Base-by-base conservation (phyloP, 1,140 invertebrate species). In the Carposina sasakii region DNA sequence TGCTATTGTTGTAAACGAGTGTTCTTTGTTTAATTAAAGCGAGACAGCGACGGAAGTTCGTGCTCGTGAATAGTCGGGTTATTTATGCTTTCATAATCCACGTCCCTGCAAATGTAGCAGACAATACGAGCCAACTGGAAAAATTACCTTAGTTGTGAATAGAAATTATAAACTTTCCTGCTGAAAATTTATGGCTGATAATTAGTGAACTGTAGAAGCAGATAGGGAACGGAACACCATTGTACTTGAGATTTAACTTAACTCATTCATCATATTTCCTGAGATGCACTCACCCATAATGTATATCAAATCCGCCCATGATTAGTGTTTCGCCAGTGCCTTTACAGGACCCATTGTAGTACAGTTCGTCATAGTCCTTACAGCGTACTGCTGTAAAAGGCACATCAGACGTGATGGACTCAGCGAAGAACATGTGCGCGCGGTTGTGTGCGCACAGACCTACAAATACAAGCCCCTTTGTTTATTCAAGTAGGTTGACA, bases 361-460 rank as follows among this genome's bases (percentile, higher is more conserved):
- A 83, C 31, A 85, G 87, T 39, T 89, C 81, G 1, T 85, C 81
- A 71, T 89, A 90, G 50, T 71, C 86, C 30, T 74, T 58, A 59
- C 90, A 92, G 2, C 85, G 72, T 1, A 87, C 65, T 0, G 87
- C 87, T 0, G 79, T 61, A 69, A 88, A 88, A 0, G 72, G 69
- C 19, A 74, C 71, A 10, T 61, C 53, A 0, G 76, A 78, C 45
- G 70, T 65, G 19, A 89, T 82, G 17, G 89, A 89, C 68, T 90
- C 89, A 17, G 87, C 72, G 60, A 88, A 91, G 48, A 87, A 89
- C 57, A 85, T 70, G 52, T 89, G 90, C 2, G 89, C 86, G 1
- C 88, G 75, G 41, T 84, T 81, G 57, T 89, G 89, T 10, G 88
- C 81, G 47, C 89, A 90, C 1, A 76, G 54, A 21, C 81, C 87